Conservation (phyloP, 2,113 vertebrate species). For the Merops nubicus region DNA sequence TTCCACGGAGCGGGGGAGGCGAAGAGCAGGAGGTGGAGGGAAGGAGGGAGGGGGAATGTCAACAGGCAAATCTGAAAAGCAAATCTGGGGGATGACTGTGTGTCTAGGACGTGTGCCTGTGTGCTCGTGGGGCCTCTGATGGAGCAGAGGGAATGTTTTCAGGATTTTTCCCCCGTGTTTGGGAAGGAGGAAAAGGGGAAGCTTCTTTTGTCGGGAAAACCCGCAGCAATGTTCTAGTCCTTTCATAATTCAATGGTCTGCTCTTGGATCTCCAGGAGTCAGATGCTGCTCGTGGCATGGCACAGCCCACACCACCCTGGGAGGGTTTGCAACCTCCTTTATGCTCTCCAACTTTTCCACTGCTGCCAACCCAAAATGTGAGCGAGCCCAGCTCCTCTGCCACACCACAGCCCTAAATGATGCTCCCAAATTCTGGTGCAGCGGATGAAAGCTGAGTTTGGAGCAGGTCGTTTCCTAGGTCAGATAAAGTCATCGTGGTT, state of each 20-base stretch:
- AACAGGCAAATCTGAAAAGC: conserved; percentile 25
- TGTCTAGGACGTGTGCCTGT: not conserved
- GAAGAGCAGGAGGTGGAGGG: not conserved
- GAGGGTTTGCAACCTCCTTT: not conserved
- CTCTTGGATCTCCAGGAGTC: not conserved
- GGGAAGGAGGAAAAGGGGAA: not conserved
- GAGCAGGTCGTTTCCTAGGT: not conserved
- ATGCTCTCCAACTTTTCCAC: fast-evolving
- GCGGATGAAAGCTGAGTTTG: not conserved
- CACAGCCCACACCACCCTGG: not conserved
- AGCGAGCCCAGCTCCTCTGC: fast-evolving
- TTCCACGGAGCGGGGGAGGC: not conserved
- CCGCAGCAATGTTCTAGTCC: not conserved
- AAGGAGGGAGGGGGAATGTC: not conserved
- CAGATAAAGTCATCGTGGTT: fast-evolving
- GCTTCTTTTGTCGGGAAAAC: not conserved
- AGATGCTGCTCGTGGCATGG: not conserved
- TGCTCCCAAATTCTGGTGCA: not conserved
- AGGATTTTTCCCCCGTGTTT: not conserved
- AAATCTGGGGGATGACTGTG: not conserved
- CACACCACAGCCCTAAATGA: not conserved
- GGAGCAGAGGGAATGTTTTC: not conserved
- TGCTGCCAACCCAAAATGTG: not conserved
- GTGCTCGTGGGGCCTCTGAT: not conserved
- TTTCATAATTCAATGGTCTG: not conserved